phyloP scores from a whole-genome alignment of 2,888 invertebrate species.

The Balanococcus diminutus region DNA sequence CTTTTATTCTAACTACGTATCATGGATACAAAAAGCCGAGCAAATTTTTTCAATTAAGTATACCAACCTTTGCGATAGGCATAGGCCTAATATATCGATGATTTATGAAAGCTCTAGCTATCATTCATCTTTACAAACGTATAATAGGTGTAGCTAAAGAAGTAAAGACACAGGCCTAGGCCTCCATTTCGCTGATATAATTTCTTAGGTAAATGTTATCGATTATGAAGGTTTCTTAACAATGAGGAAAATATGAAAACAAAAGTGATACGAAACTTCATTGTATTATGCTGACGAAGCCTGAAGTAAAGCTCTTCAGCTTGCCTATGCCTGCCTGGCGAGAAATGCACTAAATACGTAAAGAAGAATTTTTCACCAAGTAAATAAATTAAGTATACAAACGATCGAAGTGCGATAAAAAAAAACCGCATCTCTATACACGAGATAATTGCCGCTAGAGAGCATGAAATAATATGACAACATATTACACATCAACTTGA shows the following conservation, averaged over 20 bases:
- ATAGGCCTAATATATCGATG: no score
- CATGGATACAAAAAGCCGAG: not conserved
- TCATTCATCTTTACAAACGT: not conserved
- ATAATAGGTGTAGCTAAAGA: not conserved
- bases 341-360: no score
- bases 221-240: not conserved
- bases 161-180: not conserved
- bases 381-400: not conserved
- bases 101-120: not conserved
- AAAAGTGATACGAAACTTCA: not conserved
- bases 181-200: not conserved
- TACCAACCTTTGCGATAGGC: no score
- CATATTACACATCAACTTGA: conserved; percentile 35
- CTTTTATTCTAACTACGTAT: not conserved
- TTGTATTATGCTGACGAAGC: not conserved
- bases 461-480: conserved; percentile 40
- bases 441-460: conserved; percentile 35
- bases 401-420: conserved; percentile 10
- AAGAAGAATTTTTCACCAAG: not conserved
- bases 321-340: no score
- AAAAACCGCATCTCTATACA: conserved; percentile 13
- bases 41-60: not conserved
- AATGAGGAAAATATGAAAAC: conserved; percentile 2
- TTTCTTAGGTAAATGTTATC: not conserved
- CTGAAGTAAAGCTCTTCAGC: not conserved